Evolutionary conservation across 2,113 vertebrate genomes (phyloP).

Genomic region (Nothoprocta pentlandii): DNA sequence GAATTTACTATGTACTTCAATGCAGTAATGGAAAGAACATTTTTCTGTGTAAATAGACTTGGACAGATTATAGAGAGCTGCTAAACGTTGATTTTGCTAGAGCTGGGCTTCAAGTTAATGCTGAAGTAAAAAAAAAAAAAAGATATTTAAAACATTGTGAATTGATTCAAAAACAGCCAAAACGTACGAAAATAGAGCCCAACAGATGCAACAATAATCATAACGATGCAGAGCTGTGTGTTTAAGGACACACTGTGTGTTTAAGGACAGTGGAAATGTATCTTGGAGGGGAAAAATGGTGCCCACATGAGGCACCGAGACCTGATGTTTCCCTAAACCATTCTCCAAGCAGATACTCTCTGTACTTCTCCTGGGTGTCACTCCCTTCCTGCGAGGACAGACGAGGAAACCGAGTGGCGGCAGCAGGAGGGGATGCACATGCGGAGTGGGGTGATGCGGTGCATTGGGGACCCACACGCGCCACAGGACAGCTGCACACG

Average conservation of each 20-base stretch:
- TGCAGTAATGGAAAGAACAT: not conserved
- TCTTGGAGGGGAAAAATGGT: not conserved
- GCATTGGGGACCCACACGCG: no score
- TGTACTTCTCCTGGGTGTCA: not conserved
- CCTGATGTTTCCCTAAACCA: not conserved
- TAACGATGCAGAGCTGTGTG: not conserved
- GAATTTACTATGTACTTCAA: not conserved
- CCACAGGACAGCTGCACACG: no score
- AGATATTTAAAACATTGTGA: not conserved
- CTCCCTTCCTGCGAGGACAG: not conserved
- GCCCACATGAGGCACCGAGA: not conserved
- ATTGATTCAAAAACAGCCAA: not conserved
- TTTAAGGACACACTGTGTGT: not conserved
- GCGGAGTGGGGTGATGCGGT: no score
- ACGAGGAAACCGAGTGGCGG: not conserved
- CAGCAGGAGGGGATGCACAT: no score
- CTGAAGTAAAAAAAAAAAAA: not conserved
- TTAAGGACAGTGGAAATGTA: not conserved
- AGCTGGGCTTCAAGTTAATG: not conserved
- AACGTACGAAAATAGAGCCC: not conserved
- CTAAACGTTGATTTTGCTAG: not conserved
- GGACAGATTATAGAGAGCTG: not conserved
- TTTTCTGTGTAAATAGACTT: not conserved
- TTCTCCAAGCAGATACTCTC: not conserved
- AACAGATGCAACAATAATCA: not conserved